These are phyloP conservation scores for Dendrocopos noguchii DNA, from an alignment of 2,113 vertebrate species.

Conservation along the genomic window DNA sequence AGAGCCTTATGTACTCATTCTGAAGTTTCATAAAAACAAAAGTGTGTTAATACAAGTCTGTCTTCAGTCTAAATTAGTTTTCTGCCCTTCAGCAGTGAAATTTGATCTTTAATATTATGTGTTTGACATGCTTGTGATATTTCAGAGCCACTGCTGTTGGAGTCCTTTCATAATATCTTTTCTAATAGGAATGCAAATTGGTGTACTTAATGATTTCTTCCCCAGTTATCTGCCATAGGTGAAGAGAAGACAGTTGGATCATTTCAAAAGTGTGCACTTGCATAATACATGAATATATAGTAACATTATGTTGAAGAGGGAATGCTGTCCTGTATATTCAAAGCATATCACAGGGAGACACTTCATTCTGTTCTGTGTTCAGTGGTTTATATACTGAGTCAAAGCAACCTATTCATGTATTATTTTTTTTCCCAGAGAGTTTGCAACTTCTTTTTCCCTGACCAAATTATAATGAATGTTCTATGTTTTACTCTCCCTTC, in stretches of 20 bases:
- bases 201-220: neutral
- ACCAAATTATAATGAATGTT: constrained; percentile 66
- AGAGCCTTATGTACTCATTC: neutral
- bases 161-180: neutral
- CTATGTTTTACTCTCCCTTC: constrained; percentile 71
- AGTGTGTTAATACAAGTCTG: neutral
- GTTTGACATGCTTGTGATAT: neutral
- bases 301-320: neutral
- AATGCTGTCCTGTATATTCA: neutral
- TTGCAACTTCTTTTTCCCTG: constrained; percentile 61
- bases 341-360: neutral
- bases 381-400: neutral
- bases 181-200: neutral
- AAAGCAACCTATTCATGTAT: constrained; percentile 36
- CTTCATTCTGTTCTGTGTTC: neutral
- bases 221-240: neutral
- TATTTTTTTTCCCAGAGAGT: constrained; percentile 47
- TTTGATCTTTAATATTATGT: neutral
- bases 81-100: neutral
- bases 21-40: neutral
- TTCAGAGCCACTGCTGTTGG: neutral
- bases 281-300: neutral
- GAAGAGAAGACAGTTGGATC: neutral
- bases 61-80: neutral
- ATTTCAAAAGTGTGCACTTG: neutral